Evolutionary conservation across 2,113 vertebrate genomes (phyloP), one percentile per base, ranked within the genome.

Genomic region (Aphyosemion australe): DNA sequence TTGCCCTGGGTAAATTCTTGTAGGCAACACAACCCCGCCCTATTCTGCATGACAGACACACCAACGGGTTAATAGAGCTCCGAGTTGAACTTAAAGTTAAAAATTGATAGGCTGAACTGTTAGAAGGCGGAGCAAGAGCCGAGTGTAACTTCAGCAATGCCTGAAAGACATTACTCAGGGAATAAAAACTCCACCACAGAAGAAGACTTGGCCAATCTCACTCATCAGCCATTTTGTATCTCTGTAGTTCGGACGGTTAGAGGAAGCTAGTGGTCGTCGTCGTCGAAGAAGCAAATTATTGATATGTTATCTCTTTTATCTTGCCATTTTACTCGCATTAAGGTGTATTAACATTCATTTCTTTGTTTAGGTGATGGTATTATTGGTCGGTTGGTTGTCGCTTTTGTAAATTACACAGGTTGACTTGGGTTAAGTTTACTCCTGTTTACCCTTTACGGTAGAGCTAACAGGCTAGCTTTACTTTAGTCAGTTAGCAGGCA

Each of bases 201-300:
- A 66, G 61, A 39, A 20, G 39, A 71, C 47, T 81, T 66, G 74
- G 59, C 58, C 14, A 18, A 3, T 57, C 41, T 74, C 11, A 20
- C 26, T 39, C 18, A 65, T 21, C 81, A 75, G 78, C 89, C 89
- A 90, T 90, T 90, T 90, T 90, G 87, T 89, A 19, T 79, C 67
- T 42, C 18, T 39, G 15, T 59, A 18, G 34, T 21, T 7, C 5
- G 9, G 7, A 59, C 50, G 53, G 63, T 67, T n/a, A 42, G 43
- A 26, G 26, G 26, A 26, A 78, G 50, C 46, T 56, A n/a, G n/a
- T n/a, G 14, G 6, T 34, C 3, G 12, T 47, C 12, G 49, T 20
- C 47, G 63, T 68, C 63, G 20, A 63, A 64, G 12, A 46, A 62
- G 31, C 16, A 0, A 66, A 54, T 13, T n/a, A 49, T 45, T 34